These are phyloP conservation scores for Allobates femoralis DNA, from an alignment of 2,797 vertebrate species.

Conservation along the genomic window DNA sequence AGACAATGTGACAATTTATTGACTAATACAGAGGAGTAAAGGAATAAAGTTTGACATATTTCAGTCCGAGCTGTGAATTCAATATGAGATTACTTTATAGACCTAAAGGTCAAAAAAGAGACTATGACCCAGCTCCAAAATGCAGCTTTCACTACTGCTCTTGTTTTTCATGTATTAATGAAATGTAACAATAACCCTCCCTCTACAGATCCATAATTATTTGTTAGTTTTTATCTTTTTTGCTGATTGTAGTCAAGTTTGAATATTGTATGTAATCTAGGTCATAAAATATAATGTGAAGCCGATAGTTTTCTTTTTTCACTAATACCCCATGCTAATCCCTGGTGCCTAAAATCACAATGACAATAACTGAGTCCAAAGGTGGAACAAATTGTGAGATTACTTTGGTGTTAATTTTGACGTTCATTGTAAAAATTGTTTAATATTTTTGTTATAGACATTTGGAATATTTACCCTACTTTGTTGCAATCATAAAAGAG, in stretches of 20 bases:
- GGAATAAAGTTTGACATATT: neutral
- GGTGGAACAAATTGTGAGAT: neutral
- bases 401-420: neutral
- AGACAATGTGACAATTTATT: no score
- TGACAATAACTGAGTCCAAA: neutral
- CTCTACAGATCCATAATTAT: conserved; percentile 18
- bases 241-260: neutral
- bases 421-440: neutral
- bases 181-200: conserved; percentile 53
- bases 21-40: neutral
- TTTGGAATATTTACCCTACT: neutral
- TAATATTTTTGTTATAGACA: neutral
- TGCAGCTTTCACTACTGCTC: conserved; percentile 55
- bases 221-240: neutral
- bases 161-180: conserved; percentile 34
- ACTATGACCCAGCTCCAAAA: neutral
- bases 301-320: neutral
- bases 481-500: neutral
- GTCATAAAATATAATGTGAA: neutral
- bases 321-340: neutral
- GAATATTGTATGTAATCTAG: neutral
- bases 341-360: neutral
- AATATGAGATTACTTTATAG: neutral
- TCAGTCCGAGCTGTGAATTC: neutral
- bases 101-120: neutral